Base-by-base conservation (phyloP, 2,113 vertebrate genomes). In the Pseudois nayaur region DNA sequence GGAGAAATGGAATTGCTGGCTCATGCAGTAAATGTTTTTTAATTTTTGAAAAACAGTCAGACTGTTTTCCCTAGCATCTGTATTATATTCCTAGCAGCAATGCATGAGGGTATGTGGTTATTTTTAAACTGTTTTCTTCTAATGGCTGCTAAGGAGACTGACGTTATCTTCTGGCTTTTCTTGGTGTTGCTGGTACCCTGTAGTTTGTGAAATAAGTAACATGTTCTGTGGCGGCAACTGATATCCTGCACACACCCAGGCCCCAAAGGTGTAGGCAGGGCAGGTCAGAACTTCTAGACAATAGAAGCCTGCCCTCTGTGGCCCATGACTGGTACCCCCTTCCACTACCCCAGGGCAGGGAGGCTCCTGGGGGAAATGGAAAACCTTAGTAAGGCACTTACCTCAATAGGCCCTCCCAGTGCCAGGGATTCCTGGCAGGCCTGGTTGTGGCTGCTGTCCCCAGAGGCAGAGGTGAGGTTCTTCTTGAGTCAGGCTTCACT, bases 311-410 rank as follows among this genome's bases (percentile, higher is more conserved):
- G 50, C 40, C 79, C 36, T 62, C 8, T 1, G 40, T 43, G 40
- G 15, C 40, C 33, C 40, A 11, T 7, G 13, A 64, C 27, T 48
- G 55, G 81, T 6, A 16, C 14, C 40, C 8, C 11, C 33, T 36
- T 87, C 82, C 5, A 15, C 36, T 55, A 52, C 89, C 89, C 21
- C 3, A 1, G 21, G 54, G 45, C 10, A 55, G 81, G 74, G 57
- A 88, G 81, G 84, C 78, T 85, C 71, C 89, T 13, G 36, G 4
- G 33, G 48, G 8, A 82, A 81, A 78, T 21, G 48, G 94, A 64
- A 95, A 93, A 87, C 40, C 79, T 79, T 64, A 57, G 74, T 11
- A 27, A 33, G 90, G 64, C 10, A 57, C 96, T 96, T 94, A 89
- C 89, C 94, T 94, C 40, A 36, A 8, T 6, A 19, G 57, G 89